Percentiles rank a stretch among this genome's conserved stretches.
These are phyloP conservation scores for Stictonetta naevosa DNA, from an alignment of 2,113 vertebrate genomes.

Conservation along the genomic window DNA sequence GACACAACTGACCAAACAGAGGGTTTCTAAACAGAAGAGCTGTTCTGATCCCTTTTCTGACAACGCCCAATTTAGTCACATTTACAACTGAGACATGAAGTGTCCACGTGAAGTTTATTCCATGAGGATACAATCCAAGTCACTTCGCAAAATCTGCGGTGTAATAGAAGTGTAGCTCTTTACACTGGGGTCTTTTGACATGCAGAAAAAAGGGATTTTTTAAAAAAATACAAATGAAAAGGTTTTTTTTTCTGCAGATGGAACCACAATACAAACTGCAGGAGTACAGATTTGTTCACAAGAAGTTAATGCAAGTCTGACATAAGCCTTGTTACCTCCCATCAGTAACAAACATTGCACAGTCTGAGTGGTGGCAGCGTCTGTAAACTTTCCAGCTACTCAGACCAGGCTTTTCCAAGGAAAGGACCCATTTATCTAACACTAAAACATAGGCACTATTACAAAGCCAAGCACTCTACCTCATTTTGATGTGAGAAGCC, in stretches of 20 bases:
- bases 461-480: background rate
- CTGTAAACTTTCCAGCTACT: background rate
- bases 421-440: background rate
- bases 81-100: background rate
- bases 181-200: background rate
- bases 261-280: background rate
- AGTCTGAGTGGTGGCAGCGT: background rate
- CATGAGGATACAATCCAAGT: background rate
- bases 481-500: background rate
- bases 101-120: background rate
- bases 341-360: background rate
- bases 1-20: background rate
- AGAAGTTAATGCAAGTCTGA: background rate
- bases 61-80: background rate
- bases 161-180: background rate
- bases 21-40: background rate
- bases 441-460: background rate
- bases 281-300: background rate
- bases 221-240: background rate
- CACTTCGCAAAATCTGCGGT: background rate
- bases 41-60: background rate
- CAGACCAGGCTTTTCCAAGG: background rate
- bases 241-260: background rate
- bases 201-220: background rate
- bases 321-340: background rate